Evolutionary conservation across 2,113 vertebrate genomes (phyloP).

Genomic region (Brienomyrus longianalis): DNA sequence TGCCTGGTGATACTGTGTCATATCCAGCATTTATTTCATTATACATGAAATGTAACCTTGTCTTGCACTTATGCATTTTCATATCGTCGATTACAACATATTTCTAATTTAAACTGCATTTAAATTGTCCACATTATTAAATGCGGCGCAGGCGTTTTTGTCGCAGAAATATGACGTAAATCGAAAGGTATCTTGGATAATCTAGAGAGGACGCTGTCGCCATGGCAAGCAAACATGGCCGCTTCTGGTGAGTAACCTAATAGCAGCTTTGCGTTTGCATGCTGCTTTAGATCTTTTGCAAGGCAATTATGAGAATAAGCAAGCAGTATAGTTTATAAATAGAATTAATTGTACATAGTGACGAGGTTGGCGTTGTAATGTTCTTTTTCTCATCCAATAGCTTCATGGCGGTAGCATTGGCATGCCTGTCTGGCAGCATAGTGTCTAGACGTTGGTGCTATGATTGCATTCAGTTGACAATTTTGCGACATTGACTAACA

Average conservation of each 20-base stretch:
- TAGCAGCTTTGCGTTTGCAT: not conserved
- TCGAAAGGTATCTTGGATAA: not conserved
- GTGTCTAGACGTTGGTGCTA: not conserved
- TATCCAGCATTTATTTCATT: not conserved
- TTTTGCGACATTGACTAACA: not conserved
- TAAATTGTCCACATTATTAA: not conserved
- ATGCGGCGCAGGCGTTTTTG: not conserved
- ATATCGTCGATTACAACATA: not conserved
- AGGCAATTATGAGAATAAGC: not conserved
- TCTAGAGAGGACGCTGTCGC: conserved; percentile 27
- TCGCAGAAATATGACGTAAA: not conserved
- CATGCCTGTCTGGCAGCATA: not conserved
- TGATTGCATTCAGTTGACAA: not conserved
- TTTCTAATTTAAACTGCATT: not conserved
- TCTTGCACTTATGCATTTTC: not conserved
- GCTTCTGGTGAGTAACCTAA: conserved; percentile 32
- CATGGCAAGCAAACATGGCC: conserved; percentile 41
- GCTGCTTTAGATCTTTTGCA: not conserved
- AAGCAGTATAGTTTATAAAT: not conserved
- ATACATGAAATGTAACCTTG: not conserved
- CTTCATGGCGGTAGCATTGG: not conserved
- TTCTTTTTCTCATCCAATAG: not conserved
- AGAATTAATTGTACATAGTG: not conserved
- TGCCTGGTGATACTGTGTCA: not conserved
- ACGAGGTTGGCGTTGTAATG: not conserved